These are phyloP conservation scores for Triplophysa tibetana DNA, from an alignment of 2,113 vertebrate species.

Conservation along the genomic window DNA sequence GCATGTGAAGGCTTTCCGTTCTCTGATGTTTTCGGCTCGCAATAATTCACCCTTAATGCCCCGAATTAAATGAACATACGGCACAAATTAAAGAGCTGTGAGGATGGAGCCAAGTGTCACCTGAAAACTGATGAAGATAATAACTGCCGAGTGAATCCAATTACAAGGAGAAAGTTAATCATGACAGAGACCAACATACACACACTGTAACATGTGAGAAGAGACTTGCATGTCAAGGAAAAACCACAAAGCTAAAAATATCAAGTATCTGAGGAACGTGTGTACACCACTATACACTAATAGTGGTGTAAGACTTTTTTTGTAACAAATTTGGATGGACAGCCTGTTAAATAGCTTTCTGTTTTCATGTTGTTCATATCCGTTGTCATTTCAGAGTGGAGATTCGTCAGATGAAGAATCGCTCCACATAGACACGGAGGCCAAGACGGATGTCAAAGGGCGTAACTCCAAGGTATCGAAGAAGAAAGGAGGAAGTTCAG, in stretches of 20 bases:
- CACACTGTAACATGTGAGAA: conserved; percentile 45
- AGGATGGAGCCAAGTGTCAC: conserved; percentile 46
- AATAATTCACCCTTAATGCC: conserved; percentile 51
- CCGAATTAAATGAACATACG: conserved; percentile 53
- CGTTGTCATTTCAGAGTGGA: conserved; percentile 69
- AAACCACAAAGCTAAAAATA: neutral
- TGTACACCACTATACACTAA: neutral
- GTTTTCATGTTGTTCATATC: neutral
- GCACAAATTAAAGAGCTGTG: conserved; percentile 52
- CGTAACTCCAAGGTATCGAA: conserved; percentile 87
- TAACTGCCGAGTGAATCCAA: conserved; percentile 52
- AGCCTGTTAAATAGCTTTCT: neutral
- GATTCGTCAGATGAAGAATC: conserved; percentile 95
- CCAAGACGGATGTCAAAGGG: conserved; percentile 78
- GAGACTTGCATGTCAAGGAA: conserved; percentile 10
- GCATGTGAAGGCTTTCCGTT: conserved; percentile 35
- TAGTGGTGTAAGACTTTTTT: neutral
- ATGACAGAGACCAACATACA: conserved; percentile 49
- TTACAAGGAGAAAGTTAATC: conserved; percentile 50
- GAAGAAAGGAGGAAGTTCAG: conserved; percentile 85
- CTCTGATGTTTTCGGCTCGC: conserved; percentile 32
- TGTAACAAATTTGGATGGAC: neutral
- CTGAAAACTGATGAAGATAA: conserved; percentile 61
- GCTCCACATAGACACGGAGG: conserved; percentile 94
- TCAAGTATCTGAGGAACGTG: neutral